phyloP scores from a whole-genome alignment of 1,140 invertebrate genomes.

The Tribolium madens region DNA sequence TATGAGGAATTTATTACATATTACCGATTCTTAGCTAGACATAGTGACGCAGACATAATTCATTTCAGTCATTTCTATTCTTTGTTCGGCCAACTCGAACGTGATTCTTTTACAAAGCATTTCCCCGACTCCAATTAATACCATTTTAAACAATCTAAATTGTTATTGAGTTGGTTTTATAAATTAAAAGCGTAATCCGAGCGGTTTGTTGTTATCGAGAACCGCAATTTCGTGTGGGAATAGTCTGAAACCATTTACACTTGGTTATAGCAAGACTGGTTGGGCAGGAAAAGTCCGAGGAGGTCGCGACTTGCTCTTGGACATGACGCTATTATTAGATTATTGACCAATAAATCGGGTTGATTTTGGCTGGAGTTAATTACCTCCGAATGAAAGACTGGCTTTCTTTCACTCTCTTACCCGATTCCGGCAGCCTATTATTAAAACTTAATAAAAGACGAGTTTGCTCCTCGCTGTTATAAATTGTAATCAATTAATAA shows the following conservation, averaged over 20 bases:
- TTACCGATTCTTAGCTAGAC: conserved; percentile 24
- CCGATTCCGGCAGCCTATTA: conserved; percentile 2
- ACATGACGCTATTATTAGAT: conserved; percentile 28
- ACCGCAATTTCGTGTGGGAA: conserved; percentile 32
- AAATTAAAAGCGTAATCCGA: conserved; percentile 26
- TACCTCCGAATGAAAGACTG: conserved; percentile 12
- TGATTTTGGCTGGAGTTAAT: conserved; percentile 33
- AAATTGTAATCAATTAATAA: conserved; percentile 32
- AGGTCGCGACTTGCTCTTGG: conserved; percentile 14
- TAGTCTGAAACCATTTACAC: conserved; percentile 15
- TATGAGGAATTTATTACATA: conserved; percentile 43
- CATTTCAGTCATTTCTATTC: conserved; percentile 2
- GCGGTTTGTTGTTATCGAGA: conserved; percentile 21
- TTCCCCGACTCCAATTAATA: conserved; percentile 9
- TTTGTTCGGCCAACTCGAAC: neutral
- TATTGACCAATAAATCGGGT: conserved; percentile 35
- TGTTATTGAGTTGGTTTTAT: neutral
- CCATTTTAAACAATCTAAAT: conserved; percentile 26
- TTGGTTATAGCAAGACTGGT: conserved; percentile 23
- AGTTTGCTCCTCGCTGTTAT: conserved; percentile 15
- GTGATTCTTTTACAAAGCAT: conserved; percentile 1
- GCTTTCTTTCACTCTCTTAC: conserved; percentile 12
- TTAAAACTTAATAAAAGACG: conserved; percentile 36
- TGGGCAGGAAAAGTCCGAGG: conserved; percentile 8
- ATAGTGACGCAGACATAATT: conserved; percentile 1